Evolutionary conservation across 2,113 vertebrate genomes (phyloP).

Genomic region (Morphnarchus princeps): DNA sequence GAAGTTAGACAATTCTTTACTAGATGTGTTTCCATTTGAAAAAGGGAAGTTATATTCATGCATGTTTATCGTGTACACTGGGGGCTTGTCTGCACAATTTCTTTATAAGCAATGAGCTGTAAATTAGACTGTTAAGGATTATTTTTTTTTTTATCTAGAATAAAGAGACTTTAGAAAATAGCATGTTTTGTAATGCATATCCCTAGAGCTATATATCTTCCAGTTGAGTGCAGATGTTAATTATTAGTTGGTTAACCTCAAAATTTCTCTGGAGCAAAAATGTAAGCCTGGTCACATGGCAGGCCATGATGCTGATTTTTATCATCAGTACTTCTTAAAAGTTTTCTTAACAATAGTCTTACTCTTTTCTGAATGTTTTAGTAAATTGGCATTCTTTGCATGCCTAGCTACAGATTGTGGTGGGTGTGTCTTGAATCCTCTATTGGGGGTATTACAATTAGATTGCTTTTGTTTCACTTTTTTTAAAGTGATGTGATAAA

Average conservation of each 20-base stretch:
- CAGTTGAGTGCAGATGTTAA: conserved; percentile 48
- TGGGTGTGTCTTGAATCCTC: neutral
- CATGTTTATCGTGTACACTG: neutral
- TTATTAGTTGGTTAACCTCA: conserved; percentile 63
- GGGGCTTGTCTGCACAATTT: neutral
- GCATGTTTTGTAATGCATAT: conserved; percentile 33
- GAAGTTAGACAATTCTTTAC: neutral
- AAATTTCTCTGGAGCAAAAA: conserved; percentile 9
- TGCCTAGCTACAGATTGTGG: neutral
- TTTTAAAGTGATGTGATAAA: neutral
- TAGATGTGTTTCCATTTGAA: neutral
- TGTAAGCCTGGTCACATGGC: conserved; percentile 12
- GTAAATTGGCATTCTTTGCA: neutral
- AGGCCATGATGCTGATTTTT: neutral
- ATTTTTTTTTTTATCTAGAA: neutral
- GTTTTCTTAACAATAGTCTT: neutral
- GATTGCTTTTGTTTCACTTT: neutral
- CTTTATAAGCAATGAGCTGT: conserved; percentile 17
- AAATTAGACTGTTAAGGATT: neutral
- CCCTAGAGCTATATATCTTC: conserved; percentile 45
- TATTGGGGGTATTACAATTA: neutral
- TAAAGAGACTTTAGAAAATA: conserved; percentile 26
- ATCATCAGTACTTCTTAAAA: neutral
- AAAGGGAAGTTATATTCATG: neutral
- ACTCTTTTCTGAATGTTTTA: neutral